These are phyloP conservation scores for Trematocara macrostoma DNA, from an alignment of 2,113 vertebrate species.

Conservation along the genomic window DNA sequence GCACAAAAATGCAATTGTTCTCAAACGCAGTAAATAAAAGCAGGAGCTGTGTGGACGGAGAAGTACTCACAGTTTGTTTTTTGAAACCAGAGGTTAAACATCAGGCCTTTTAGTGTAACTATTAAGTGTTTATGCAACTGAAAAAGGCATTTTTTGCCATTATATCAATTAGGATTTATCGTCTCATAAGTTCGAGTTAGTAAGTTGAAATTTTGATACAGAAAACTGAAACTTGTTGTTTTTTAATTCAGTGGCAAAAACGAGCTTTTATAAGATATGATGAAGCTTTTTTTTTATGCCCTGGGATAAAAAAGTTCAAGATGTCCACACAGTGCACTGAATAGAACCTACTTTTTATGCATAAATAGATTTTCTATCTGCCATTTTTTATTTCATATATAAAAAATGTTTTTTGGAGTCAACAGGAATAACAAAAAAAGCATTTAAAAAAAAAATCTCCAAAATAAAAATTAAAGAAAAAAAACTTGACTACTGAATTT, in stretches of 20 bases:
- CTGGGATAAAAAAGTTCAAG: not conserved
- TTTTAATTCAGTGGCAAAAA: not conserved
- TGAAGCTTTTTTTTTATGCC: not conserved
- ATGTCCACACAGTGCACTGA: not conserved
- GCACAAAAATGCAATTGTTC: not conserved
- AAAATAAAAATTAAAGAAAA: not conserved
- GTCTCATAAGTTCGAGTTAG: not conserved
- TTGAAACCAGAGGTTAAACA: not conserved
- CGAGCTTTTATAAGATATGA: accelerated
- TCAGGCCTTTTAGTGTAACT: not conserved
- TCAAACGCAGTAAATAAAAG: not conserved
- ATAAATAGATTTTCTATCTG: not conserved
- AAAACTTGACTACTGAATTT: accelerated
- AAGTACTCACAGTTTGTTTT: not conserved
- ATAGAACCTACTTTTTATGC: not conserved
- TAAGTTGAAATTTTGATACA: not conserved
- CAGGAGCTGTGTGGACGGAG: not conserved
- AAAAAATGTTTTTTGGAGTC: not conserved
- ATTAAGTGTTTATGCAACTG: not conserved
- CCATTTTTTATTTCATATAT: not conserved
- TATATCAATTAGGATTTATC: not conserved
- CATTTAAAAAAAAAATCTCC: not conserved
- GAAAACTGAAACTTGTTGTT: not conserved
- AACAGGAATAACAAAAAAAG: not conserved
- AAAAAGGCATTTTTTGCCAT: not conserved